Evolutionary conservation across 1,140 invertebrate genomes (phyloP).

Genomic region (Orchesella cincta): DNA sequence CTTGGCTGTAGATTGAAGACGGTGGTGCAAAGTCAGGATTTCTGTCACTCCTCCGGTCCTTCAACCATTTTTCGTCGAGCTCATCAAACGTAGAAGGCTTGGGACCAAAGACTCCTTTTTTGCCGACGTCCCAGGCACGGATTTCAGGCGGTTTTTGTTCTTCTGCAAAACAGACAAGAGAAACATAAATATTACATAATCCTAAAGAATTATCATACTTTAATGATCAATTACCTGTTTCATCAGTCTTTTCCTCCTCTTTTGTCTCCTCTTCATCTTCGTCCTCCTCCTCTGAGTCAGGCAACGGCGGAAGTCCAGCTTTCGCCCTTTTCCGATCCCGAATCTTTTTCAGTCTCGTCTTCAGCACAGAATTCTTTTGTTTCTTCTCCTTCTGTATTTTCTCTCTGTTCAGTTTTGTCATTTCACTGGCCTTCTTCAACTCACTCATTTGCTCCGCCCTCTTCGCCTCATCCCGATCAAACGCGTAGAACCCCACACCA

Average conservation of each 20-base stretch:
- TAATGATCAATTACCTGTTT: background rate
- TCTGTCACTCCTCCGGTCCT: constrained; percentile 52
- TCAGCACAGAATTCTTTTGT: constrained; percentile 69
- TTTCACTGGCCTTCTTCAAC: constrained; percentile 68
- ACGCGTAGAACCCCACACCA: constrained; percentile 84
- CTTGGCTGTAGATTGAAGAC: constrained; percentile 17
- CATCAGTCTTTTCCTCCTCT: constrained; percentile 10
- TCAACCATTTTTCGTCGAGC: constrained; percentile 53
- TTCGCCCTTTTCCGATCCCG: constrained; percentile 73
- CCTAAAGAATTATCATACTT: background rate
- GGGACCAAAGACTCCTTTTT: constrained; percentile 51
- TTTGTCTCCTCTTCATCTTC: constrained; percentile 43
- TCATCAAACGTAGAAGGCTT: constrained; percentile 49
- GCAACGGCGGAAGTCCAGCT: constrained; percentile 67
- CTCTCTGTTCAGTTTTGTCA: constrained; percentile 70
- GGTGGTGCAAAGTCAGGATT: constrained; percentile 55
- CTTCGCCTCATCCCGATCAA: constrained; percentile 78
- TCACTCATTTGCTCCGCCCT: constrained; percentile 75
- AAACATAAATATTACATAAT: background rate
- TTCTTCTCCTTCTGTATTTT: constrained; percentile 66
- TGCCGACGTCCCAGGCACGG: constrained; percentile 55
- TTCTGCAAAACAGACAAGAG: background rate
- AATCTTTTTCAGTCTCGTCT: constrained; percentile 73
- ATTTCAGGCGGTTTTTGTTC: constrained; percentile 37
- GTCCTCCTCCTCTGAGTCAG: background rate